Base-by-base conservation (phyloP, 2,888 invertebrate species). In the Eurois occulta region DNA sequence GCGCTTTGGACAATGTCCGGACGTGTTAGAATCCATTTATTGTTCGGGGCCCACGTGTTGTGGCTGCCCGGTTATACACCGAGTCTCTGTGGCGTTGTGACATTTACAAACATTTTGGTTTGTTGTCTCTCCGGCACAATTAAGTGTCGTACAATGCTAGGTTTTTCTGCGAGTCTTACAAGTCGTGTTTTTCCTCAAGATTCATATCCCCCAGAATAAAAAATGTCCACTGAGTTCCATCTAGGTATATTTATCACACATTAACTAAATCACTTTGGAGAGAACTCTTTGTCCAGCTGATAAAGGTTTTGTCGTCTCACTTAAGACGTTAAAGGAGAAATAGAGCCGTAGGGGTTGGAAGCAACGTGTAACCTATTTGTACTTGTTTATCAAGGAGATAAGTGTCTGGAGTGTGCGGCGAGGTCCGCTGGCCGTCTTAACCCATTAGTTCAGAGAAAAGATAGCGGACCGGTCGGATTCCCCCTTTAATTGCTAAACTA, bases 381-480 rank as follows among this genome's bases (percentile, higher is more conserved):
- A 94, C 93, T 95, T 94, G 94, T 96, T 96, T 96, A 96, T 96
- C 95, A 92, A 91, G 89, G 88, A 95, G 95, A 95, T 95, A 95
- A 95, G 94, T 93, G 92, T 92, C 91, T 90, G 91, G 90, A 93
- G 92, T 93, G 93, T 91, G 91, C 91, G 91, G 90, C 92, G 91
- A 91, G 91, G 91, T 88, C 91, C 91, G 88, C 87, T 92, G 91
- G 91, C 91, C 91, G 92, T 92, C 93, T 93, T 91, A 91, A 93
- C 94, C 95, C 95, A 95, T 95, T 95, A 96, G 94, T 94, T 93
- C 87, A 86, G 85, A 90, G 91, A 90, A 91, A 90, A 94, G 95
- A 95, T 95, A 95, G 93, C 87, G 92, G 80, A 84, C 88, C 90
- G 89, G 90, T 93, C 91, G 91, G 93, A 93, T 93, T 93, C 91